A percentile compares a stretch with the other conserved stretches of the same genome.
Evolutionary conservation across 2,888 invertebrate species (phyloP).

Genomic region (Lasius platythorax): DNA sequence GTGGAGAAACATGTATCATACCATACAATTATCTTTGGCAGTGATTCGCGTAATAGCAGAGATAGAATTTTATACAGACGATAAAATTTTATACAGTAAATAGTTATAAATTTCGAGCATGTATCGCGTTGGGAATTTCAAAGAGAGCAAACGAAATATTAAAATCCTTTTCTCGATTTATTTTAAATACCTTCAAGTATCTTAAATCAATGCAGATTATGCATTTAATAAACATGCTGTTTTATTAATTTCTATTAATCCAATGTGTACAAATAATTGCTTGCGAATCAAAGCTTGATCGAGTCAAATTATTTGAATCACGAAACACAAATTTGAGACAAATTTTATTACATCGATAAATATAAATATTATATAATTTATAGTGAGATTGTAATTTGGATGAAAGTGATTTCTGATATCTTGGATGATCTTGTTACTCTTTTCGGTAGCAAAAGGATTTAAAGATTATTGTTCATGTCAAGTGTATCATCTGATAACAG

Average conservation of each 20-base stretch:
- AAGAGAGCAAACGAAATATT: background rate
- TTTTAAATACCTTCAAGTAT: background rate
- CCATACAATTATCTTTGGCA: conserved; percentile 26
- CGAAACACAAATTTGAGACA: background rate
- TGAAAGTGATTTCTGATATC: background rate
- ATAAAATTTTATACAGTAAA: conserved; percentile 5
- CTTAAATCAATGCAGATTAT: background rate
- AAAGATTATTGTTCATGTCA: background rate
- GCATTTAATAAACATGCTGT: background rate
- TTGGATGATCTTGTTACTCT: background rate
- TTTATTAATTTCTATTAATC: background rate
- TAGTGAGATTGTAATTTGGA: background rate
- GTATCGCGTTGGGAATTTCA: background rate
- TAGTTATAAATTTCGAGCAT: conserved; percentile 1
- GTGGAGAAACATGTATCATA: conserved; percentile 3
- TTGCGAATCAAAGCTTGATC: background rate
- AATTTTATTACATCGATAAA: background rate
- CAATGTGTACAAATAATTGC: background rate
- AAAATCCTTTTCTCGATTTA: background rate
- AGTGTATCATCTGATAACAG: background rate
- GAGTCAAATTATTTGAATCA: background rate
- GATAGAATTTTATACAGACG: background rate
- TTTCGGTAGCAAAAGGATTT: background rate
- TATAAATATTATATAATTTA: background rate
- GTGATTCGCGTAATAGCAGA: conserved; percentile 31